A percentile compares a stretch with the other conserved stretches of the same genome.
Conservation (phyloP, 1,140 invertebrate genomes). For the Holotrichia oblita region DNA sequence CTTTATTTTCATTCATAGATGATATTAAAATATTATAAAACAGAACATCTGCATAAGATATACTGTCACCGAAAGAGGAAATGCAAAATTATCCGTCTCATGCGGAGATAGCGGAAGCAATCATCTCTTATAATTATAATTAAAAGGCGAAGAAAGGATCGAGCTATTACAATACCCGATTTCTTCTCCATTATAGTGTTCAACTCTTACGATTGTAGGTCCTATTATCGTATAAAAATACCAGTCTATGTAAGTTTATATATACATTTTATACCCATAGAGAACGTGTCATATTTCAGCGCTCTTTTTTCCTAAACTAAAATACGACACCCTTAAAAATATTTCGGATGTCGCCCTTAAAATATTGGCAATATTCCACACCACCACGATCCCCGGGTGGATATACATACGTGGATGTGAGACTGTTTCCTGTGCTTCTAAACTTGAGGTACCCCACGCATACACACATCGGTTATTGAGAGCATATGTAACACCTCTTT, state of each 20-base stretch:
- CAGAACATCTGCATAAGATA: no score
- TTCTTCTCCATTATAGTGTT: background rate
- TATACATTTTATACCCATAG: background rate
- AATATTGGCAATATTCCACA: slow-evolving; percentile 16
- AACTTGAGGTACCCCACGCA: background rate
- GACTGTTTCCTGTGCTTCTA: slow-evolving; percentile 8
- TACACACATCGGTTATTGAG: background rate
- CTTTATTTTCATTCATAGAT: no score
- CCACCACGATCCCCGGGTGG: background rate
- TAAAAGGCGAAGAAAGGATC: background rate
- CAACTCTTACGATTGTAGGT: background rate
- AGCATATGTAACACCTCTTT: slow-evolving; percentile 12
- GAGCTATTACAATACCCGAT: background rate
- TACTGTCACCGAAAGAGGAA: background rate
- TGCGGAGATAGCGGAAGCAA: background rate
- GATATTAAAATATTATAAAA: no score
- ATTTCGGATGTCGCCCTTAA: background rate
- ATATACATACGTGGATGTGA: background rate
- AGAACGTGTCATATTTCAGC: background rate
- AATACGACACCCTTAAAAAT: background rate
- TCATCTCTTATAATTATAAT: background rate
- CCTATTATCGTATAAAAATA: background rate
- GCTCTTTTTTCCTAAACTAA: background rate
- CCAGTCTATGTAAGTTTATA: background rate
- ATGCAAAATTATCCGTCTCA: background rate